Base-by-base conservation (phyloP, 2,888 invertebrate species). In the Ptilodon capucinus region DNA sequence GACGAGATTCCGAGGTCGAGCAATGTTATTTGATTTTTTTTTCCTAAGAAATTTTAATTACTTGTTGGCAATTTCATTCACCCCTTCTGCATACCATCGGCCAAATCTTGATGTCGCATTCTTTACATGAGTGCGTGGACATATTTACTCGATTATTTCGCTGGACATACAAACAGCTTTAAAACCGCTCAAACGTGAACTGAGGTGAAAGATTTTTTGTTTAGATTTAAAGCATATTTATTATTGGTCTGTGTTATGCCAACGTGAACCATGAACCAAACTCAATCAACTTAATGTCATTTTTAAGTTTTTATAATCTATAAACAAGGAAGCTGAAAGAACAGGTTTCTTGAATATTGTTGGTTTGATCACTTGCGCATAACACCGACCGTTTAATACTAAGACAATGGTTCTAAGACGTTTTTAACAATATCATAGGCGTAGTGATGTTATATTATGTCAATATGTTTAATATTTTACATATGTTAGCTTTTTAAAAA, bases 391-490 rank as follows among this genome's bases (percentile, higher is more conserved):
- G 57, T 60, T 66, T 59, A 42, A 55, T 58, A 53, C 36, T 65
- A 66, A 58, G 58, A 63, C 64, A 55, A 53, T 59, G 64, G 53
- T 61, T 61, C 64, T 64, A 66, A 65, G 56, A 58, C 57, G 65
- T 65, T 65, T 61, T 57, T 66, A 66, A 66, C 56, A 54, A 57
- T 54, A 63, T 57, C 36, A 53, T 65, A 65, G 64, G 51, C 48
- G 60, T 66, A 65, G 73, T 74, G 73, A 76, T 73, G 75, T 81
- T 83, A 76, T 73, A 75, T 81, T 83, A 80, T 73, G 74, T 79
- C 79, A 77, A 76, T 74, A 80, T 84, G 81, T 82, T 81, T 78
- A 80, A 84, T 86, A 81, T 83, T 83, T 81, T 84, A 81, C 76
- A 79, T 75, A 74, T 75, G 78, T 81, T 84, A 84, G 81, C 64